Evolutionary conservation across 2,797 vertebrate genomes (phyloP).

Genomic region (Peromyscus aztecus): DNA sequence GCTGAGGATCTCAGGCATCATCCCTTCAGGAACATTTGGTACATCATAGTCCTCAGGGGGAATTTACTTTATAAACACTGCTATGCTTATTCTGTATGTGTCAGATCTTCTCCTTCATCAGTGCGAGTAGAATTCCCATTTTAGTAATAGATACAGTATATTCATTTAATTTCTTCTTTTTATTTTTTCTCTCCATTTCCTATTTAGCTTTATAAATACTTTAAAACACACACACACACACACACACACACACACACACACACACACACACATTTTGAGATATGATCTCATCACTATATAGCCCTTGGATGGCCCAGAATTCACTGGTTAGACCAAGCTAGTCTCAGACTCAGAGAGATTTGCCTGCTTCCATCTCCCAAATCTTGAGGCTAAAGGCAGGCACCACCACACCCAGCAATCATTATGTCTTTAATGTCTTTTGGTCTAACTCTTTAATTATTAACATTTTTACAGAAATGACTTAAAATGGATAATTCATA

Average conservation of each 20-base stretch:
- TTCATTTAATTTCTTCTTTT: neutral
- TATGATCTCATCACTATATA: neutral
- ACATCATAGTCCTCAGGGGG: too few species aligned
- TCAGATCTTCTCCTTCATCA: neutral
- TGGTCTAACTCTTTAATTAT: neutral
- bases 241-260: neutral
- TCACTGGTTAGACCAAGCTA: neutral
- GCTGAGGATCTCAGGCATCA: too few species aligned
- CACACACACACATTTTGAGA: neutral
- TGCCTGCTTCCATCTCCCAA: neutral
- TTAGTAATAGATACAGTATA: neutral
- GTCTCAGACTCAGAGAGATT: neutral
- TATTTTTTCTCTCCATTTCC: neutral
- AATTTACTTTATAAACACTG: conserved; percentile 2
- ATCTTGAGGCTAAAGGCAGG: too few species aligned
- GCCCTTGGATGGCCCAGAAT: neutral
- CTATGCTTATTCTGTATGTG: neutral
- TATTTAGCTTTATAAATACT: neutral
- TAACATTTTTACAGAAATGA: neutral
- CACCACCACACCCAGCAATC: too few species aligned
- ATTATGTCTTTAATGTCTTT: neutral
- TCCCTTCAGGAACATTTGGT: neutral
- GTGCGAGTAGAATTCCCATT: neutral
- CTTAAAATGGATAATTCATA: neutral
- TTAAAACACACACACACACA: neutral